Conservation (phyloP, 1,140 invertebrate species). For the Drosophila rhopaloa region DNA sequence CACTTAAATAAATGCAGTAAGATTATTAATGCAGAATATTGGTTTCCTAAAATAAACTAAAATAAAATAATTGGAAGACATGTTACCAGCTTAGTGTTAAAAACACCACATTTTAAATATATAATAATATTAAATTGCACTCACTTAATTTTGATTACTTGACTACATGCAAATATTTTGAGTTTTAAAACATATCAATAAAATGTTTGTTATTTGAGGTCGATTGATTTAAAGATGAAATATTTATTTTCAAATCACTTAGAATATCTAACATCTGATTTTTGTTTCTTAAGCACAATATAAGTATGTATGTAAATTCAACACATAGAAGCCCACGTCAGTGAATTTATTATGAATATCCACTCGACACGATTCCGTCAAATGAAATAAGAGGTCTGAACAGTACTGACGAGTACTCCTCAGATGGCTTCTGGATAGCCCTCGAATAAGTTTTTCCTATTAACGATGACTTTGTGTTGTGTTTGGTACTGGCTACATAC, state of each 20-base stretch:
- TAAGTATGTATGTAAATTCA: constrained; percentile 79
- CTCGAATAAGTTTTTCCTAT: constrained; percentile 85
- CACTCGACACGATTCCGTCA: constrained; percentile 85
- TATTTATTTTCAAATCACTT: constrained; percentile 64
- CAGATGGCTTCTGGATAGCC: constrained; percentile 85
- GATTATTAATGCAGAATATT: too few relatives aligned
- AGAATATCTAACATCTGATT: constrained; percentile 68
- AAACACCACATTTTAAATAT: not conserved
- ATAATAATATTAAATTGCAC: constrained; percentile 1
- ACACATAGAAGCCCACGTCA: constrained; percentile 83
- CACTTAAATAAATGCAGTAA: too few relatives aligned
- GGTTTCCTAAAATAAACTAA: too few relatives aligned
- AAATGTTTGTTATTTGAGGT: not conserved
- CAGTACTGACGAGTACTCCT: constrained; percentile 85
- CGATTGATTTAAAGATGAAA: constrained; percentile 47
- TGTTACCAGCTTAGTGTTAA: not conserved
- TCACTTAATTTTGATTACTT: constrained; percentile 12
- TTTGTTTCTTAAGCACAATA: constrained; percentile 72
- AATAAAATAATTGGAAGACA: too few relatives aligned
- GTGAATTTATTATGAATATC: constrained; percentile 85
- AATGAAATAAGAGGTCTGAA: constrained; percentile 85
- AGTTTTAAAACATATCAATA: not conserved
- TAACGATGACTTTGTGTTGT: constrained; percentile 81
- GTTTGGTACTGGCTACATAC: constrained; percentile 78
- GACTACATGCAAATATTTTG: too few relatives aligned